Evolutionary conservation across 1,140 invertebrate genomes (phyloP).

Genomic region (Ectropis grisescens): DNA sequence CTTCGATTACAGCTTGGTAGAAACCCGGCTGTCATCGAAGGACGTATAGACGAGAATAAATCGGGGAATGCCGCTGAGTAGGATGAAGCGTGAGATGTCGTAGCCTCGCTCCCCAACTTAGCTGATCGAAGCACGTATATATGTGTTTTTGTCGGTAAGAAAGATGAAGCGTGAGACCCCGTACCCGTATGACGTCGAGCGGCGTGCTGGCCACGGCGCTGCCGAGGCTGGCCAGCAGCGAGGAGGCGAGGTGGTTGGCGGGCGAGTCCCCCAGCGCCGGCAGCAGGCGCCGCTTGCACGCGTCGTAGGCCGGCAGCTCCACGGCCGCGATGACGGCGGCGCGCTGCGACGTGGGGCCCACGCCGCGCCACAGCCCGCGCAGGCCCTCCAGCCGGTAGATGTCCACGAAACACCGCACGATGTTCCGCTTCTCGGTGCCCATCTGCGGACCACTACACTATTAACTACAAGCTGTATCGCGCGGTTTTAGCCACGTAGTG

Average conservation of each 20-base stretch:
- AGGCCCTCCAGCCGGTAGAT: slow-evolving; percentile 36
- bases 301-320: slow-evolving; percentile 94
- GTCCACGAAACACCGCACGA: slow-evolving; percentile 36
- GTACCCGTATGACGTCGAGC: slow-evolving; percentile 94
- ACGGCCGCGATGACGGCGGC: slow-evolving; percentile 94
- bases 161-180: no score
- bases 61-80: no score
- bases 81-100: no score
- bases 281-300: slow-evolving; percentile 85
- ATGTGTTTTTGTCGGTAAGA: no score
- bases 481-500: no score
- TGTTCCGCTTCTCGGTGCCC: slow-evolving; percentile 39
- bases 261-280: slow-evolving; percentile 82
- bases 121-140: no score
- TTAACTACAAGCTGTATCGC: no score
- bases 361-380: slow-evolving; percentile 76
- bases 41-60: no score
- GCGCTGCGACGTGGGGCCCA: slow-evolving; percentile 91
- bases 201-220: slow-evolving; percentile 95
- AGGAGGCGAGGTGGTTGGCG: slow-evolving; percentile 91
- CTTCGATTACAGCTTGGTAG: no score
- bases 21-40: no score
- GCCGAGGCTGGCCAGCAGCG: slow-evolving; percentile 91
- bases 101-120: no score
- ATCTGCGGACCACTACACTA: slow-evolving; percentile 19